Evolutionary conservation across 2,888 invertebrate species (phyloP).

Genomic region (Rhopalosiphum nymphaeae): DNA sequence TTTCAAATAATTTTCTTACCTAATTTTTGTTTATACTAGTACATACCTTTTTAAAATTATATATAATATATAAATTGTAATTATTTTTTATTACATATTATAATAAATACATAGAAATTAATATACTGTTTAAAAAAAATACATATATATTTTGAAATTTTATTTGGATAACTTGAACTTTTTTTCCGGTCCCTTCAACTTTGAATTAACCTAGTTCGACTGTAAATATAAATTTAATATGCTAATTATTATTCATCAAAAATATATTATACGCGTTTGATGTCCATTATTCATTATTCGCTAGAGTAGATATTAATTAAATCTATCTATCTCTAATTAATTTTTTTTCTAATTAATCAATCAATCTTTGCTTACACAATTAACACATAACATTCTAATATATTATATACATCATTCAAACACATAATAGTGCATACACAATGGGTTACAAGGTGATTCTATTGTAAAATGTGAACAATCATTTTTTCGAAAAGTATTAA

Average conservation of each 20-base stretch:
- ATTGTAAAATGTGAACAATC: neutral
- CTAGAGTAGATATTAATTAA: neutral
- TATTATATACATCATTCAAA: neutral
- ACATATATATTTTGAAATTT: too few species aligned
- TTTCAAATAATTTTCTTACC: too few species aligned
- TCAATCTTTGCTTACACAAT: neutral
- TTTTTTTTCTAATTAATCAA: neutral
- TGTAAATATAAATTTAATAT: neutral
- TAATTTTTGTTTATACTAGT: too few species aligned
- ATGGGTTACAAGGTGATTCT: neutral
- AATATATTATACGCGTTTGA: neutral
- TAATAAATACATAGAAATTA: too few species aligned
- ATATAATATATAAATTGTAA: too few species aligned
- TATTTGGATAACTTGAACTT: too few species aligned
- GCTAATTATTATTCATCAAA: neutral
- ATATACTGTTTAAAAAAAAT: too few species aligned
- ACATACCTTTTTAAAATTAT: too few species aligned
- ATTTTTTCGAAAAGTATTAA: neutral
- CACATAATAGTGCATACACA: neutral
- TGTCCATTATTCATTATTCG: neutral
- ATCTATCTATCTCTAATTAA: neutral
- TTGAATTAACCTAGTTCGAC: too few species aligned
- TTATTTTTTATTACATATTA: too few species aligned
- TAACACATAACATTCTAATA: neutral
- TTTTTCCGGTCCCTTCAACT: too few species aligned